These are phyloP conservation scores for Xanthia togata DNA, from an alignment of 2,888 invertebrate species.

Conservation along the genomic window DNA sequence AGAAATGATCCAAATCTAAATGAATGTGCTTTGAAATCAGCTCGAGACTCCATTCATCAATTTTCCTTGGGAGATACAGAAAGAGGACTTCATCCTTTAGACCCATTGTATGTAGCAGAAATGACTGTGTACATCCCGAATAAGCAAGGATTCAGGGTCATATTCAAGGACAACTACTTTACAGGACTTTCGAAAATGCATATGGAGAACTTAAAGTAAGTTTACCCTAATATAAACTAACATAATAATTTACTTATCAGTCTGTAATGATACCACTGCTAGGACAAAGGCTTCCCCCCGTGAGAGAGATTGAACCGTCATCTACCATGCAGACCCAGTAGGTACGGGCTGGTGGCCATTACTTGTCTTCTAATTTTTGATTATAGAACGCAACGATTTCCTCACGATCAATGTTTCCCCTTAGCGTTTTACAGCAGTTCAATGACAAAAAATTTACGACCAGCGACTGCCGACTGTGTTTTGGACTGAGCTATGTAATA, in stretches of 20 bases:
- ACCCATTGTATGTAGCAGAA: conserved; percentile 78
- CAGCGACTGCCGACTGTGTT: neutral
- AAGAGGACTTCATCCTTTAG: conserved; percentile 75
- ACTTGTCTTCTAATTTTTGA: neutral
- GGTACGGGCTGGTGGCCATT: neutral
- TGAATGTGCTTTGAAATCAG: conserved; percentile 79
- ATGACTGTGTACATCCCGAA: conserved; percentile 81
- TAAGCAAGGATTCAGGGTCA: conserved; percentile 78
- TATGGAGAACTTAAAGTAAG: conserved; percentile 77
- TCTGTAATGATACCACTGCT: neutral
- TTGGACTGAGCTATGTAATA: neutral
- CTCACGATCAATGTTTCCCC: neutral
- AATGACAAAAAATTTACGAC: neutral
- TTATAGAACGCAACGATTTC: neutral
- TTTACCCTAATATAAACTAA: conserved; percentile 14
- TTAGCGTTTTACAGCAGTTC: too few relatives aligned
- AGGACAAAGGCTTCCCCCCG: neutral
- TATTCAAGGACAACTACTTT: conserved; percentile 80
- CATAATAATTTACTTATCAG: neutral
- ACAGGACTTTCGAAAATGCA: conserved; percentile 78
- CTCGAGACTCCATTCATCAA: conserved; percentile 74
- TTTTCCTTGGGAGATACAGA: conserved; percentile 77
- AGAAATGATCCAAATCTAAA: conserved; percentile 81
- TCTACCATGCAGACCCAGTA: neutral
- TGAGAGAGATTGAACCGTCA: neutral